phyloP scores from a whole-genome alignment of 2,797 vertebrate genomes.

The Rousettus madagascariensis region DNA sequence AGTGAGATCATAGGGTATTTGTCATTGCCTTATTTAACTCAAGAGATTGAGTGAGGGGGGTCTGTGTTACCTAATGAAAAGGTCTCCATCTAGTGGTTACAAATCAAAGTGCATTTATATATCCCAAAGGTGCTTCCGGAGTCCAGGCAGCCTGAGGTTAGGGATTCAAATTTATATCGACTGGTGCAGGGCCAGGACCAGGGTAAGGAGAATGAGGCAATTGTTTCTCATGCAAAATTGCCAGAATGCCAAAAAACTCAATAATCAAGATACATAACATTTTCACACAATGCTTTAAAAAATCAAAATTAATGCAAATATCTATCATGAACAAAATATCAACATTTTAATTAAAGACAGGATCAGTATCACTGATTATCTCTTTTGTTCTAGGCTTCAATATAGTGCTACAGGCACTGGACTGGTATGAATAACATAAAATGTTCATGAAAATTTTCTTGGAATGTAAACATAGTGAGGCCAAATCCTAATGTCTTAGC shows the following conservation, averaged over 20 bases:
- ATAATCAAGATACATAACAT: background rate
- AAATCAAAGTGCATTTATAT: slow-evolving; percentile 34
- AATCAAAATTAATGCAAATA: background rate
- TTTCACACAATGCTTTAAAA: background rate
- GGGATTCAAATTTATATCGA: background rate
- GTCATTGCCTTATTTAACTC: background rate
- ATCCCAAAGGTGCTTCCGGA: background rate
- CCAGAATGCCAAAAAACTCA: background rate
- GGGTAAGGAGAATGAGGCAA: background rate
- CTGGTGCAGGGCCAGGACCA: background rate
- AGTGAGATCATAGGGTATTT: too few relatives aligned
- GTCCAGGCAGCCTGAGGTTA: background rate
- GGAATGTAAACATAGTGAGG: background rate
- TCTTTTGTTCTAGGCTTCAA: background rate
- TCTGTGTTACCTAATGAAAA: slow-evolving; percentile 59
- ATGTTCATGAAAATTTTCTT: background rate
- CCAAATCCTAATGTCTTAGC: background rate
- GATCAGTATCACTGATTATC: background rate
- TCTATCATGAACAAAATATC: background rate
- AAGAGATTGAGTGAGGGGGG: background rate
- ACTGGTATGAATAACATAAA: background rate
- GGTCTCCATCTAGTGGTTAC: slow-evolving; percentile 70
- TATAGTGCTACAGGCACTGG: background rate
- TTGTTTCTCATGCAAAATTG: background rate
- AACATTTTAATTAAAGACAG: background rate